phyloP scores from a whole-genome alignment of 2,888 invertebrate species.

The Melitaea athalia region DNA sequence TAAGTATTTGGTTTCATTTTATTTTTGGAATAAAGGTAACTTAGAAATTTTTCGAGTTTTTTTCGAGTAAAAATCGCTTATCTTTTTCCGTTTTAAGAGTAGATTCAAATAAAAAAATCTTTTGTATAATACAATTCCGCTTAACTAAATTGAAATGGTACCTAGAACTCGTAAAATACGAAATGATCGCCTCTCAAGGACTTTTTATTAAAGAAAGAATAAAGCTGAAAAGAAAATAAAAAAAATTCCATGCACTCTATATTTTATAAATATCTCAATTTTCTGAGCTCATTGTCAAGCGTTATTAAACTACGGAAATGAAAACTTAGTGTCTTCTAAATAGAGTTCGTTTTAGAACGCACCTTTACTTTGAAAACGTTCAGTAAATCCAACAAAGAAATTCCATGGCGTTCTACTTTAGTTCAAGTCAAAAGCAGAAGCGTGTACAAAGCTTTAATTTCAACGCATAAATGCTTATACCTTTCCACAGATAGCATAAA shows the following conservation, averaged over 20 bases:
- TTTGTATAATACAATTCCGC: background rate
- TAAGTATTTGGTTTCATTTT: too few relatives aligned
- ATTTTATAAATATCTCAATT: constrained; percentile 31
- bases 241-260: constrained; percentile 25
- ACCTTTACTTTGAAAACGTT: constrained; percentile 10
- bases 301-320: background rate
- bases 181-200: constrained; percentile 23
- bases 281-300: constrained; percentile 14
- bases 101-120: background rate
- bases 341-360: constrained; percentile 19
- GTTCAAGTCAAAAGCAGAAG: constrained; percentile 26
- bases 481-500: background rate
- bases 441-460: constrained; percentile 16
- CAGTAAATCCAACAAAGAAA: constrained; percentile 27
- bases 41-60: too few relatives aligned
- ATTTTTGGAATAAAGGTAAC: too few relatives aligned
- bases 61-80: too few relatives aligned
- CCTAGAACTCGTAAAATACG: constrained; percentile 8
- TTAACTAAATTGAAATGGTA: constrained; percentile 8
- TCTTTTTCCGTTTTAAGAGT: too few relatives aligned
- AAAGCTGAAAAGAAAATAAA: constrained; percentile 24
- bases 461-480: constrained; percentile 18
- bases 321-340: background rate
- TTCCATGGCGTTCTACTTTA: constrained; percentile 24
- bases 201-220: constrained; percentile 24